Percentiles rank a stretch among this genome's conserved stretches.
phyloP scores from a whole-genome alignment of 1,140 invertebrate genomes.

The Andrena cerasifolii region DNA sequence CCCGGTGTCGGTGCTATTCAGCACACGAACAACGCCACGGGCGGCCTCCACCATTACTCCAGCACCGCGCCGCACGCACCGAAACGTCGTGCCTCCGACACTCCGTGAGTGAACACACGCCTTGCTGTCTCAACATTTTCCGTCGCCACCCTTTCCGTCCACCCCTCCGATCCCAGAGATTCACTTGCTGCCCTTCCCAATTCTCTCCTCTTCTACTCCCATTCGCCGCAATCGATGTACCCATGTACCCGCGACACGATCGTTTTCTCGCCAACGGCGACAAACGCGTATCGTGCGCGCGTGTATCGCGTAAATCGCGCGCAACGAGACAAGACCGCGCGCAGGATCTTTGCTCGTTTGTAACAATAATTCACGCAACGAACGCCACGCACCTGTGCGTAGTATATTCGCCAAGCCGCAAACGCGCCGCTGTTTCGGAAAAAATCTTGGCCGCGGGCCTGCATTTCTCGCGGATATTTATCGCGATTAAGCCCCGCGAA shows the following conservation, averaged over 20 bases:
- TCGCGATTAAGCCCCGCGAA: neutral
- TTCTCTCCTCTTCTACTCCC: no score
- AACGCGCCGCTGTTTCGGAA: conserved; percentile 45
- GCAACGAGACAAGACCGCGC: conserved; percentile 45
- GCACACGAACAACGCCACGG: conserved; percentile 66
- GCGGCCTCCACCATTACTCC: conserved; percentile 72
- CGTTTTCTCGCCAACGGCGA: no score
- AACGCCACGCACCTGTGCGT: conserved; percentile 53
- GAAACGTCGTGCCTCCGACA: conserved; percentile 78
- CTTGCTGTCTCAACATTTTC: neutral
- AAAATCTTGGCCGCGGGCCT: conserved; percentile 68
- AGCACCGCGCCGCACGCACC: conserved; percentile 66
- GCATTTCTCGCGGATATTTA: conserved; percentile 48
- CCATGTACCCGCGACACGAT: no score
- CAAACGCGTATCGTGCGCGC: neutral
- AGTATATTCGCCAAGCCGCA: conserved; percentile 65
- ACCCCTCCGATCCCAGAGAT: neutral
- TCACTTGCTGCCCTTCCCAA: neutral
- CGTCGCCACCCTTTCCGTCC: neutral
- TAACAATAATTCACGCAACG: conserved; percentile 48
- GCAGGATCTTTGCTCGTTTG: conserved; percentile 44
- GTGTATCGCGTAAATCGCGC: conserved; percentile 2
- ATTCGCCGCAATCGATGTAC: no score
- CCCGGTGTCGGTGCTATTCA: conserved; percentile 65
- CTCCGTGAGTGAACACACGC: conserved; percentile 74